Conservation (phyloP, 2,888 invertebrate species). For the Dicyrtoma fusca region DNA sequence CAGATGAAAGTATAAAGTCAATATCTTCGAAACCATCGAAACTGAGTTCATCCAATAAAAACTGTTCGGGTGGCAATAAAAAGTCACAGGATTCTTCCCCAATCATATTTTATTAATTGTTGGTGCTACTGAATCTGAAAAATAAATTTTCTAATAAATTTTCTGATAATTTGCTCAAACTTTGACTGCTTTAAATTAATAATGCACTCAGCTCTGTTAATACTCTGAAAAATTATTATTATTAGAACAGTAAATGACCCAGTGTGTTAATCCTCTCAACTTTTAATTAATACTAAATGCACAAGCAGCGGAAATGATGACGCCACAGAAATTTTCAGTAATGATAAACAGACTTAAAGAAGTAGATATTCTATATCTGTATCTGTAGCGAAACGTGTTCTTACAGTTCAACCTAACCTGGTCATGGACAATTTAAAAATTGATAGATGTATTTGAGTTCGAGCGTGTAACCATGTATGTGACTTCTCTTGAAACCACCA, state of each 20-base stretch:
- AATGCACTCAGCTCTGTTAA: too few relatives aligned
- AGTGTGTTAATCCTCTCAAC: conserved; percentile 8
- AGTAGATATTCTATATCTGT: too few relatives aligned
- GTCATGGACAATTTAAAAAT: conserved; percentile 19
- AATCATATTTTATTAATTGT: conserved; percentile 15
- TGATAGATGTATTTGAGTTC: conserved; percentile 14
- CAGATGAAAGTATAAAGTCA: conserved; percentile 15
- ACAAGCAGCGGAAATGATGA: background rate
- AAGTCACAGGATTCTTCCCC: conserved; percentile 27
- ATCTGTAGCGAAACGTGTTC: conserved; percentile 11
- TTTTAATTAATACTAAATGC: conserved; percentile 8
- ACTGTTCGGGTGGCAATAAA: conserved; percentile 13
- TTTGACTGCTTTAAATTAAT: too few relatives aligned
- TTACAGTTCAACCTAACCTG: conserved; percentile 13
- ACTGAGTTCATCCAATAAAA: conserved; percentile 22
- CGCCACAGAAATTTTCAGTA: conserved; percentile 6
- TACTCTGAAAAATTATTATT: too few relatives aligned
- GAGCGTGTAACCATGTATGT: background rate
- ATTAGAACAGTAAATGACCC: too few relatives aligned
- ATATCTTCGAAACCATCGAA: conserved; percentile 23
- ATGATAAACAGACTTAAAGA: background rate
- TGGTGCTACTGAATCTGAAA: background rate
- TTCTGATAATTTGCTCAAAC: background rate
- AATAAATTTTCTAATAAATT: background rate
- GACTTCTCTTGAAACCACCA: too few relatives aligned